Conservation (phyloP, 2,888 invertebrate genomes). For the Synergus japonicus region DNA sequence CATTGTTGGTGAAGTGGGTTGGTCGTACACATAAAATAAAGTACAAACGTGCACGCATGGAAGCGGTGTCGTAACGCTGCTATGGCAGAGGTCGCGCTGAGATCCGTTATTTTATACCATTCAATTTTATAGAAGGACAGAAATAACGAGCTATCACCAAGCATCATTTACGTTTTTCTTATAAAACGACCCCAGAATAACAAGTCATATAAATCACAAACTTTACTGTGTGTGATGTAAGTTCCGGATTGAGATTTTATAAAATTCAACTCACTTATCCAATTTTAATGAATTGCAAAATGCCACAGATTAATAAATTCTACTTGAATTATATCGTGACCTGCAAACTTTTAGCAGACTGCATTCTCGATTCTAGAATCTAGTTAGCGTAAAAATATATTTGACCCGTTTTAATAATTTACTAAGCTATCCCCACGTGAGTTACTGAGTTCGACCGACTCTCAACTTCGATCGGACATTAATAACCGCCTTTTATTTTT, state of each 20-base stretch:
- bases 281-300: neutral
- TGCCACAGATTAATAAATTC: too few species aligned
- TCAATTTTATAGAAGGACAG: slow-evolving; percentile 45
- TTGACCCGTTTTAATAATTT: slow-evolving; percentile 11
- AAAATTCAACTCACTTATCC: neutral
- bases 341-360: slow-evolving; percentile 4
- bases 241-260: neutral
- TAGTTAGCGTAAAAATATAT: slow-evolving; percentile 3
- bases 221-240: neutral
- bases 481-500: slow-evolving; percentile 34
- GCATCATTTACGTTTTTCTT: slow-evolving; percentile 29
- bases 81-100: slow-evolving; percentile 36
- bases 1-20: slow-evolving; percentile 39
- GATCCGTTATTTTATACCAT: slow-evolving; percentile 41
- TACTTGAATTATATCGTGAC: neutral
- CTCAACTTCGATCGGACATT: slow-evolving; percentile 2
- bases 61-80: slow-evolving; percentile 31
- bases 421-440: neutral
- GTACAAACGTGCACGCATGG: slow-evolving; percentile 38
- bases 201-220: slow-evolving; percentile 9
- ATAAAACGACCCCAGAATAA: slow-evolving; percentile 2
- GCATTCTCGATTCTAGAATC: slow-evolving; percentile 5
- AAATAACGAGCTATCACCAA: slow-evolving; percentile 40
- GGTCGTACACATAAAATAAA: slow-evolving; percentile 18
- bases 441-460: neutral